Base-by-base conservation (phyloP, 2,888 invertebrate species). In the Cephus rjabovi region DNA sequence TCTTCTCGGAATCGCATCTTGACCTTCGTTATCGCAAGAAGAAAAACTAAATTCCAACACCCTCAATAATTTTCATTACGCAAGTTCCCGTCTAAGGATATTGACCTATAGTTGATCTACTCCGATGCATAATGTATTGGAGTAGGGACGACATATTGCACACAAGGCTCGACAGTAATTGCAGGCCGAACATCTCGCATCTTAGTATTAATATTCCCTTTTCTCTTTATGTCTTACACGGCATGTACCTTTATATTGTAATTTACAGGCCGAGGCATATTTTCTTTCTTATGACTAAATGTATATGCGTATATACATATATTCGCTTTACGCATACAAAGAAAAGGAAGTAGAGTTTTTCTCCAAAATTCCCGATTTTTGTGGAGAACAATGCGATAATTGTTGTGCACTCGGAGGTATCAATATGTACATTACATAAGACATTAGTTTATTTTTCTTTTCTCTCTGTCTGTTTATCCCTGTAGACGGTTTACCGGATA, bases 401-500 rank as follows among this genome's bases (percentile, higher is more conserved):
- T 56, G 56, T 56, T 56, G 23, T 56, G 15, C 23, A 9, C 23
- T 23, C 40, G 40, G 56, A 23, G 56, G 23, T 56, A 56, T 56
- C 56, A 71, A 33, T 71, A 71, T 71, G 71, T 71, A 71, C 37
- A 75, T 40, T 76, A 74, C 73, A 73, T 30, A 34, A 73, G 56
- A 56, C 23, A 23, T 56, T 56, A 56, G 56, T 56, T 56, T 56
- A 56, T 56, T 23, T 56, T 56, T 56, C 56, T 56, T 56, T 56
- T 56, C 56, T 40, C 15, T 40, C 40, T 56, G 23, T 56, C 56
- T 23, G 56, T 56, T 56, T 56, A 56, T 56, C 56, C 56, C 23
- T 56, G 1, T 23, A 71, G 71, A 71, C n/a, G 33, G 31, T 81
- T 93, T 92, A 97, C 92, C 97, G 95, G 90, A 97, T 96, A 84